Conservation (phyloP, 2,113 vertebrate species). For the Bos javanicus region DNA sequence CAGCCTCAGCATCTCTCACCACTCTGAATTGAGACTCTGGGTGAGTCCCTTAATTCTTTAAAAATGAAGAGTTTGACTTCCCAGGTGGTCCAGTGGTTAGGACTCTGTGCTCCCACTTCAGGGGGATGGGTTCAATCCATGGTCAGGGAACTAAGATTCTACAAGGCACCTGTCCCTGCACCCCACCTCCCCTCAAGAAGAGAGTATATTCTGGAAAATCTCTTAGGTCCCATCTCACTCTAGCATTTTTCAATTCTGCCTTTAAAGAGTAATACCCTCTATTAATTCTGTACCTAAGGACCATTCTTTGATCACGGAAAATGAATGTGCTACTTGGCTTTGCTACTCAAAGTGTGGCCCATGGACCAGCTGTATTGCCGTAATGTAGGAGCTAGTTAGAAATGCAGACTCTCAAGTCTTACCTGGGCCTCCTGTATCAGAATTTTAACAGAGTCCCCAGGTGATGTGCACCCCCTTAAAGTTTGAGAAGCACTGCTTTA, state of each 20-base stretch:
- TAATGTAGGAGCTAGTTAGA: not conserved
- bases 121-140: not conserved
- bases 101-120: not conserved
- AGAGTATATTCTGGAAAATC: not conserved
- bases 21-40: not conserved
- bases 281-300: not conserved
- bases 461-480: not conserved
- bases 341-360: not conserved
- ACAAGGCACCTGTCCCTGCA: not conserved
- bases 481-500: not conserved
- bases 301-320: not conserved
- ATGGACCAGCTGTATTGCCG: accelerated
- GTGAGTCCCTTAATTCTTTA: not conserved
- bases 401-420: not conserved
- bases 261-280: not conserved
- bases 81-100: not conserved
- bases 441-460: not conserved
- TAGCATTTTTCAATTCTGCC: not conserved
- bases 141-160: not conserved
- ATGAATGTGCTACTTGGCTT: not conserved
- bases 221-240: not conserved
- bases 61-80: not conserved
- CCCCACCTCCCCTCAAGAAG: not conserved
- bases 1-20: not conserved
- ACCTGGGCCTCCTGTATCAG: not conserved